Evolutionary conservation across 2,113 vertebrate genomes (phyloP).

Genomic region (Papio anubis): DNA sequence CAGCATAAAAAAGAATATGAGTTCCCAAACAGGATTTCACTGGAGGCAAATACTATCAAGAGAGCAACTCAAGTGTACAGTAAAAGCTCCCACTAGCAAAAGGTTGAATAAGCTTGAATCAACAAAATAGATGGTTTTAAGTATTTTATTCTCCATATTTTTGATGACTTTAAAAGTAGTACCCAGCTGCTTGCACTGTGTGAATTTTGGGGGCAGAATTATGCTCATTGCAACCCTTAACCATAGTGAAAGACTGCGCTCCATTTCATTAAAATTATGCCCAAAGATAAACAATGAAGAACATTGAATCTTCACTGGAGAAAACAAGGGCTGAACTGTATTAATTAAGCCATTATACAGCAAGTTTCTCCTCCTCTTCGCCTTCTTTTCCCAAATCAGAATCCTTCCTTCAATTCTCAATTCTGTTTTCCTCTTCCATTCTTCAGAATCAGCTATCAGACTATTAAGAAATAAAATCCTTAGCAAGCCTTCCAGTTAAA

Average conservation of each 20-base stretch:
- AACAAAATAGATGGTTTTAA: slow-evolving; percentile 75
- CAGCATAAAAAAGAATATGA: slow-evolving; percentile 72
- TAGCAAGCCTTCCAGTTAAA: background rate
- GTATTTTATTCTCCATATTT: slow-evolving; percentile 65
- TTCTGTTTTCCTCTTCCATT: slow-evolving; percentile 34
- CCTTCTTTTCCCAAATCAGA: background rate
- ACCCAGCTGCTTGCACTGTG: slow-evolving; percentile 48
- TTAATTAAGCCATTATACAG: slow-evolving; percentile 2
- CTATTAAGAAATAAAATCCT: slow-evolving; percentile 55
- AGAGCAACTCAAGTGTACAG: slow-evolving; percentile 73
- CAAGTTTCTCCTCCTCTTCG: background rate
- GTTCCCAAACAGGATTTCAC: slow-evolving; percentile 74
- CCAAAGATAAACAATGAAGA: background rate
- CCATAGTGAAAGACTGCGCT: slow-evolving; percentile 33
- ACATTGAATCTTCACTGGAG: background rate
- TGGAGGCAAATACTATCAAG: slow-evolving; percentile 75
- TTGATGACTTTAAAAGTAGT: slow-evolving; percentile 67
- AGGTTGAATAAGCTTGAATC: slow-evolving; percentile 74
- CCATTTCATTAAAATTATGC: slow-evolving; percentile 52
- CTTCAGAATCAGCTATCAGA: slow-evolving; percentile 37
- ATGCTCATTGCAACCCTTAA: background rate
- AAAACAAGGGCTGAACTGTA: background rate
- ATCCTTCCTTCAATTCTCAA: background rate
- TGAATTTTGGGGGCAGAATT: slow-evolving; percentile 57
- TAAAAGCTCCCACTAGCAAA: slow-evolving; percentile 75